Percentiles rank a stretch among this genome's conserved stretches.
These are phyloP conservation scores for Halcyon smyrnensis DNA, from an alignment of 2,797 vertebrate species.

Conservation along the genomic window DNA sequence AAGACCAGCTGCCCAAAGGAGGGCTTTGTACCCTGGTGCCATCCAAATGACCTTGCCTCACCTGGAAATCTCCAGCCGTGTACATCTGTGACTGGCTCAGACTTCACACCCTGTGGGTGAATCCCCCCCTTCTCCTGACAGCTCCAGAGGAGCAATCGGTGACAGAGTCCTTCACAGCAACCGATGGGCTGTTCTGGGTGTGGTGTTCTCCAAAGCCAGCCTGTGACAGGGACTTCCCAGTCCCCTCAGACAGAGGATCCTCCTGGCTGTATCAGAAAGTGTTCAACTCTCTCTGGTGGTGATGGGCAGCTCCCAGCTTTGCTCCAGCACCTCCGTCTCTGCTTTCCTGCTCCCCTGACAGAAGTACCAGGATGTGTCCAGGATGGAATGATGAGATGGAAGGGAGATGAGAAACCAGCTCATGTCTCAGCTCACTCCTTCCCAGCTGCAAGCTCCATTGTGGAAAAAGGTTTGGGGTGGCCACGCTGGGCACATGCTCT, in stretches of 20 bases:
- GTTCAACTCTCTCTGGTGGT: background rate
- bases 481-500: background rate
- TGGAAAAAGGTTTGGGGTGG: background rate
- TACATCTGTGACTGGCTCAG: rapidly evolving
- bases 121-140: background rate
- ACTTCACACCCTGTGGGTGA: background rate
- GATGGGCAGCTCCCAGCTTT: background rate
- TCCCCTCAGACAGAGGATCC: background rate
- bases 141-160: rapidly evolving
- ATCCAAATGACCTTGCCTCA: background rate
- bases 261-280: background rate
- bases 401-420: background rate
- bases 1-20: background rate
- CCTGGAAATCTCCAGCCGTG: background rate
- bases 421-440: background rate
- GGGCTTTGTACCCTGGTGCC: background rate
- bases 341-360: background rate
- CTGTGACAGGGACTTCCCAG: background rate
- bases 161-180: background rate
- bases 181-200: background rate
- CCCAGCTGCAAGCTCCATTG: rapidly evolving
- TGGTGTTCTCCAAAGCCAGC: background rate
- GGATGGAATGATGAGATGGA: background rate
- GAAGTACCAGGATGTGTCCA: rapidly evolving
- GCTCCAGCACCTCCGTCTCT: background rate